Base-by-base conservation (phyloP, 2,888 invertebrate species). In the Dinocampus coccinellae region DNA sequence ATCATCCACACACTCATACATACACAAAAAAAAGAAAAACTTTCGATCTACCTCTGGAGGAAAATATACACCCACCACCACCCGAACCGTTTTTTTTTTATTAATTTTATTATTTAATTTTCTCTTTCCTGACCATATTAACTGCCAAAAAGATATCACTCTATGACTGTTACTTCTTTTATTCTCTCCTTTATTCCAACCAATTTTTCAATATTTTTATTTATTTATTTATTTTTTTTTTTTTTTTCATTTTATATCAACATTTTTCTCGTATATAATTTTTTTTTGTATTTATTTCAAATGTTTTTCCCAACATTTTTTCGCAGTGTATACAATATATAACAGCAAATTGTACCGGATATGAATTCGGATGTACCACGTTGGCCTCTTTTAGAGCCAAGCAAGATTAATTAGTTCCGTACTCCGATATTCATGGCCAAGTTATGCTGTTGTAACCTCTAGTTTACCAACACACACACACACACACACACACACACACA, bases 351-450 rank as follows among this genome's bases (percentile, higher is more conserved):
- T 16, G 34, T 53, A 52, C 42, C 39, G 60, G 33, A 69, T 61
- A 68, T 53, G 47, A 47, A 16, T 9, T 11, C 26, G 63, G 58
- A 16, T 63, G 42, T 55, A n/a, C 47, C 47, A 47, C 57, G 42
- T 58, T 70, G 64, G 24, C 64, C 64, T 70, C 34, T 62, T 72
- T 75, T 71, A 66, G 60, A 55, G 52, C 60, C 52, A 20, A 63
- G 58, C 20, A 67, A 76, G 71, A 76, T 76, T 77, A 75, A 77
- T 75, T 75, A 77, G 75, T 71, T 64, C 69, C 71, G 58, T 60
- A 72, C 74, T 69, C 73, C 69, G 73, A 73, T 77, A 76, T 75
- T 70, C 70, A 58, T 55, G 57, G 72, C 57, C 72, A 52, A 66
- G 62, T 70, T 63, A 63, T 57, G 55, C n/a, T 58, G 26, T 16